These are phyloP conservation scores for Ctenodactylus gundi DNA, from an alignment of 2,113 vertebrate species.

Conservation along the genomic window DNA sequence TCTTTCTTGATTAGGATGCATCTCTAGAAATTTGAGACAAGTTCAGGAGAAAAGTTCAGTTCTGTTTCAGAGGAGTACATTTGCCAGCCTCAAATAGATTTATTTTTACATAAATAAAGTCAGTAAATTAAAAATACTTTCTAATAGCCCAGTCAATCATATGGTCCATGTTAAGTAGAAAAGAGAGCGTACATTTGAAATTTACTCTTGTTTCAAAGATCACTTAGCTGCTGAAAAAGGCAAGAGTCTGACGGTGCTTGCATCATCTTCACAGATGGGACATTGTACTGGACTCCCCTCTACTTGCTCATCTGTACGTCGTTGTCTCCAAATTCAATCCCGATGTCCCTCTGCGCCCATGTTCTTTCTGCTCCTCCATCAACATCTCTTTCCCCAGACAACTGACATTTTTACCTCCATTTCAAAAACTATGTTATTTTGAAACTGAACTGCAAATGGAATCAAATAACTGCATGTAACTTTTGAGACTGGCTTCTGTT, in stretches of 20 bases:
- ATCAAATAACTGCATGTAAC: not conserved
- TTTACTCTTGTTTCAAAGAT: not conserved
- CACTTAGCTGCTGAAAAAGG: not conserved
- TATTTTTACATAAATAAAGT: not conserved
- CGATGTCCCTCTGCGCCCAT: not conserved
- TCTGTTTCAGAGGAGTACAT: not conserved
- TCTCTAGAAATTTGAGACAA: not conserved
- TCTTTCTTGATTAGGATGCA: not conserved
- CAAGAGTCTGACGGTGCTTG: not conserved
- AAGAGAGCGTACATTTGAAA: not conserved
- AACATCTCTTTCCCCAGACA: not conserved
- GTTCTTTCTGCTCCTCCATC: not conserved
- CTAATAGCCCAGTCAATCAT: not conserved
- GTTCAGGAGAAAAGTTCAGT: not conserved
- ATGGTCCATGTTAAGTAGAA: not conserved
- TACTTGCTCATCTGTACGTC: not conserved
- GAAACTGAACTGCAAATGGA: not conserved
- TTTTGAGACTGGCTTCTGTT: not conserved
- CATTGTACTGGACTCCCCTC: not conserved
- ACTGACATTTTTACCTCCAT: not conserved
- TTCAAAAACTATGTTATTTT: not conserved
- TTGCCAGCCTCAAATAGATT: not conserved
- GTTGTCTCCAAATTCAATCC: not conserved
- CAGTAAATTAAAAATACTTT: not conserved
- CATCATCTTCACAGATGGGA: not conserved